phyloP scores from a whole-genome alignment of 2,888 invertebrate genomes.

The Drosophila quinaria region DNA sequence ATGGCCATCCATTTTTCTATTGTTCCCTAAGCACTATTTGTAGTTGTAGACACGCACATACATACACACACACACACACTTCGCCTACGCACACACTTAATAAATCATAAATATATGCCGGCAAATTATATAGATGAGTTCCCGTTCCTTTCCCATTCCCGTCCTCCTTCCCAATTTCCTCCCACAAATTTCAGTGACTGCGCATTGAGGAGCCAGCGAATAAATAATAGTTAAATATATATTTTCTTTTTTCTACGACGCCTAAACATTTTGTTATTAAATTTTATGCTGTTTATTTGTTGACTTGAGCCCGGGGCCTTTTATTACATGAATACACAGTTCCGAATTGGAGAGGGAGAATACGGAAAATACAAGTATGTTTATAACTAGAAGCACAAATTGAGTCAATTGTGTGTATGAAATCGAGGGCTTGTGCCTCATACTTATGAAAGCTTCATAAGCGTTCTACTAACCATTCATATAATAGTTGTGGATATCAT shows the following conservation, averaged over 20 bases:
- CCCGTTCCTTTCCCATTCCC: conserved; percentile 23
- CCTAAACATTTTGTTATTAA: conserved; percentile 77
- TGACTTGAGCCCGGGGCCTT: conserved; percentile 38
- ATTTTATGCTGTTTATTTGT: conserved; percentile 76
- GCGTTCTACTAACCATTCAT: conserved; percentile 35
- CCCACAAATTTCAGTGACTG: conserved; percentile 44
- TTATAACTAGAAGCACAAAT: conserved; percentile 53
- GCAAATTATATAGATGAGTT: conserved; percentile 78
- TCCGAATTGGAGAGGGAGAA: conserved; percentile 24
- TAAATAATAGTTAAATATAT: conserved; percentile 80
- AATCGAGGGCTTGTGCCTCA: conserved; percentile 49
- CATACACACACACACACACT: conserved; percentile 28
- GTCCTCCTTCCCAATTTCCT: conserved; percentile 8
- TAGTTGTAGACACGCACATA: conserved; percentile 68
- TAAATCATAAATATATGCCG: conserved; percentile 80
- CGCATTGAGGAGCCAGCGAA: conserved; percentile 56
- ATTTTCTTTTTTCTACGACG: conserved; percentile 39
- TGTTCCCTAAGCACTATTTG: conserved; percentile 74
- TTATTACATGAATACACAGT: conserved; percentile 48
- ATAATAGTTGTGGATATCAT: conserved; percentile 29
- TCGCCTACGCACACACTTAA: conserved; percentile 67
- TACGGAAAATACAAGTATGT: background rate
- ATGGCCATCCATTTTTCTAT: conserved; percentile 76
- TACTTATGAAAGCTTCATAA: conserved; percentile 31
- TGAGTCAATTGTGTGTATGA: conserved; percentile 65